Evolutionary conservation across 2,113 vertebrate species (phyloP).

Genomic region (Bagarius yarrelli): DNA sequence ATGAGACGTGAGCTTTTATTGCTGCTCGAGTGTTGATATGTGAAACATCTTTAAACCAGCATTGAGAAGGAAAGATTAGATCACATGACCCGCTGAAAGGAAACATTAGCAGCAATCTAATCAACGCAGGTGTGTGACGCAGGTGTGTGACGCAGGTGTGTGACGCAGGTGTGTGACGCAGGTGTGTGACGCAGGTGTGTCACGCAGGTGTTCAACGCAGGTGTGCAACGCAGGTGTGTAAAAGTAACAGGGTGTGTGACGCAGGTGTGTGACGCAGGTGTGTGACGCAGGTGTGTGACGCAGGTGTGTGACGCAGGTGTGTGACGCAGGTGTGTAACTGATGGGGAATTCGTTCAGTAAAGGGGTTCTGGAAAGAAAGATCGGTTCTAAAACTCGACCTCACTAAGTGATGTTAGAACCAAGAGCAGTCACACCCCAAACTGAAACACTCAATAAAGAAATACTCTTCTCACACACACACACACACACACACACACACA

Average conservation of each 20-base stretch:
- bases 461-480: too few species aligned
- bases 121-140: neutral
- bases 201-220: neutral
- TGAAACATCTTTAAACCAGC: neutral
- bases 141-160: neutral
- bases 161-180: too few species aligned
- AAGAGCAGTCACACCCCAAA: too few species aligned
- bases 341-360: too few species aligned
- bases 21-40: neutral
- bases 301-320: too few species aligned
- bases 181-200: neutral
- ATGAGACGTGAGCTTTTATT: neutral
- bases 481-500: neutral
- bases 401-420: too few species aligned
- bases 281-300: neutral
- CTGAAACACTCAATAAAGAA: too few species aligned
- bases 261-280: too few species aligned
- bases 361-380: too few species aligned
- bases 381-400: too few species aligned
- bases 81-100: neutral
- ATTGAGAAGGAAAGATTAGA: neutral
- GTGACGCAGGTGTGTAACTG: neutral
- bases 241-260: too few species aligned
- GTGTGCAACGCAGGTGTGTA: neutral
- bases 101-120: neutral